These are phyloP conservation scores for Hucho hucho DNA, from an alignment of 2,113 vertebrate species.

Conservation along the genomic window DNA sequence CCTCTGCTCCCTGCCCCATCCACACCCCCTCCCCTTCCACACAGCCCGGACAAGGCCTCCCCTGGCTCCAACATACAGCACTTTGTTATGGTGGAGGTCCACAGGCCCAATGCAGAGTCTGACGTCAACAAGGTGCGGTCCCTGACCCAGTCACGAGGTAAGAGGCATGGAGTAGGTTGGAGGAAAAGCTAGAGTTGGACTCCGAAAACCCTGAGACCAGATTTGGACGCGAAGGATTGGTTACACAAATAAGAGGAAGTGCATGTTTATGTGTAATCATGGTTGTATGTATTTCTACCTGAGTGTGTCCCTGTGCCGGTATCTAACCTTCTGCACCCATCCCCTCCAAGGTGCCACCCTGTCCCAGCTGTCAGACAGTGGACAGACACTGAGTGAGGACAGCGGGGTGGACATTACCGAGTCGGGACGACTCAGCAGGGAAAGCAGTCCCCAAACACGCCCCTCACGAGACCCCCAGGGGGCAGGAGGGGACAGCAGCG, in stretches of 20 bases:
- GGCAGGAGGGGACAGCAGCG: slow-evolving; percentile 57
- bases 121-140: slow-evolving; percentile 94
- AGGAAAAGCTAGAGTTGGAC: not conserved
- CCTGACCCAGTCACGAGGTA: slow-evolving; percentile 89
- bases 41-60: slow-evolving; percentile 56
- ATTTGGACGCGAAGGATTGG: no score
- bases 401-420: slow-evolving; percentile 95
- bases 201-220: no score
- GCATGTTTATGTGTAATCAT: no score
- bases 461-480: slow-evolving; percentile 69
- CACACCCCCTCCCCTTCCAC: slow-evolving; percentile 22
- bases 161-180: slow-evolving; percentile 16
- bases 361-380: slow-evolving; percentile 93
- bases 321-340: slow-evolving; percentile 20
- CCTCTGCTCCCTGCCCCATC: slow-evolving; percentile 26
- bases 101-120: slow-evolving; percentile 89
- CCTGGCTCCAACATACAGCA: slow-evolving; percentile 77
- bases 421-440: slow-evolving; percentile 78
- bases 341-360: slow-evolving; percentile 80
- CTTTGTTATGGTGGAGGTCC: slow-evolving; percentile 95
- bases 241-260: no score
- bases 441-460: slow-evolving; percentile 76
- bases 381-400: slow-evolving; percentile 96
- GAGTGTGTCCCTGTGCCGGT: not conserved
- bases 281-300: no score